A percentile compares a stretch with the other conserved stretches of the same genome.
Evolutionary conservation across 2,797 vertebrate species (phyloP).

Genomic region (Rhabdophis nuchalis): DNA sequence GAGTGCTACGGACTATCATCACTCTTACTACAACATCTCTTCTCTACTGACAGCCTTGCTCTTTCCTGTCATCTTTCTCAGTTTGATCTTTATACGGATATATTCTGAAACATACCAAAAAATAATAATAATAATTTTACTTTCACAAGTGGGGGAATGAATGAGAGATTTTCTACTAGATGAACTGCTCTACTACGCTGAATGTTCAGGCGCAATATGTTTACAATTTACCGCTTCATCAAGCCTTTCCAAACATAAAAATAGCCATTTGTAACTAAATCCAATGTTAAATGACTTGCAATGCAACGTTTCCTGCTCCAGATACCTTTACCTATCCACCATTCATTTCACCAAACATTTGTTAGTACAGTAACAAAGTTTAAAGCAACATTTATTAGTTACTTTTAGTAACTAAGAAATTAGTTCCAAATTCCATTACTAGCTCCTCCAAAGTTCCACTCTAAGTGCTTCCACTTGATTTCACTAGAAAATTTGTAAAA

Average conservation of each 20-base stretch:
- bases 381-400: background rate
- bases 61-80: constrained; percentile 48
- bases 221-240: background rate
- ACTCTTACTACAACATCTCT: constrained; percentile 54
- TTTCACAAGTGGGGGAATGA: background rate
- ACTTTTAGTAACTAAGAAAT: too few species aligned
- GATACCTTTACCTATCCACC: background rate
- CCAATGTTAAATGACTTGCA: background rate
- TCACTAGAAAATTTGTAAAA: background rate
- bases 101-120: constrained; percentile 18
- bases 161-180: constrained; percentile 32
- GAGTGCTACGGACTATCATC: constrained; percentile 64
- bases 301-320: background rate
- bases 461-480: background rate
- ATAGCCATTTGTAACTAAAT: background rate
- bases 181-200: constrained; percentile 28
- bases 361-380: background rate
- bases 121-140: constrained; percentile 30
- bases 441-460: background rate
- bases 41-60: constrained; percentile 39
- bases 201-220: constrained; percentile 20
- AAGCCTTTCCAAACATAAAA: background rate
- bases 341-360: background rate
- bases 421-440: background rate
- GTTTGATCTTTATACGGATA: constrained; percentile 20